Conservation (phyloP, 1,140 invertebrate genomes). For the Trichoplusia ni region DNA sequence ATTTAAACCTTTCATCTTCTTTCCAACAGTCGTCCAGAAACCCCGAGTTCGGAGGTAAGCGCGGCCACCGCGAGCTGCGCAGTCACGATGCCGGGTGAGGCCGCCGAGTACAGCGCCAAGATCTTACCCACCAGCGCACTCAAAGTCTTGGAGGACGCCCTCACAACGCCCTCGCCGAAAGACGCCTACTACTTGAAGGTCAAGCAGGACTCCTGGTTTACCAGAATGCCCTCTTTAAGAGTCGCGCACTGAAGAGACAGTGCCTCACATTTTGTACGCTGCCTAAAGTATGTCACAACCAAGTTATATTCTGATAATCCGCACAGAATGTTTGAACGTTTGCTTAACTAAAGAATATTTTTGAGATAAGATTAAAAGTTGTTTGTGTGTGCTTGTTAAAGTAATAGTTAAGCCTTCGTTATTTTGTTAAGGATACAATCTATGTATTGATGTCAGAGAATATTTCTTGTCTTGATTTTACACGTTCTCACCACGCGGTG, state of each 20-base stretch:
- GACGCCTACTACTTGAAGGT: conserved; percentile 78
- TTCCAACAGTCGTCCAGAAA: conserved; percentile 72
- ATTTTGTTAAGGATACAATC: conserved; percentile 13
- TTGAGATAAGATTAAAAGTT: background rate
- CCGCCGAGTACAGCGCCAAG: conserved; percentile 75
- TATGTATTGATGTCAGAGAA: conserved; percentile 9
- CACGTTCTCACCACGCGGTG: conserved; percentile 18
- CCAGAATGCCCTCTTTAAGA: conserved; percentile 77
- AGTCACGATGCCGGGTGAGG: conserved; percentile 78
- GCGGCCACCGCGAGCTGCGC: conserved; percentile 66
- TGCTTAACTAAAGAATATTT: conserved; percentile 14
- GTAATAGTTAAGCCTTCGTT: conserved; percentile 7
- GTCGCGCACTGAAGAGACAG: conserved; percentile 44
- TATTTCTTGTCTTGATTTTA: conserved; percentile 9
- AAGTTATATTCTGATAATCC: conserved; percentile 22
- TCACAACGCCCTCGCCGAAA: conserved; percentile 67
- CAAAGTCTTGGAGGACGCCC: conserved; percentile 74
- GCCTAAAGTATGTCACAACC: conserved; percentile 21
- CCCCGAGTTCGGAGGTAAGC: conserved; percentile 71
- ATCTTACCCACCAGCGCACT: conserved; percentile 73
- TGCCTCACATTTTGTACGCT: background rate
- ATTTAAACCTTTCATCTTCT: background rate
- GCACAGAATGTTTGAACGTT: conserved; percentile 15
- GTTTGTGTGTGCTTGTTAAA: background rate
- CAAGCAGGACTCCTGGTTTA: conserved; percentile 80